These are phyloP conservation scores for Sardina pilchardus DNA, from an alignment of 2,113 vertebrate genomes.

Conservation along the genomic window DNA sequence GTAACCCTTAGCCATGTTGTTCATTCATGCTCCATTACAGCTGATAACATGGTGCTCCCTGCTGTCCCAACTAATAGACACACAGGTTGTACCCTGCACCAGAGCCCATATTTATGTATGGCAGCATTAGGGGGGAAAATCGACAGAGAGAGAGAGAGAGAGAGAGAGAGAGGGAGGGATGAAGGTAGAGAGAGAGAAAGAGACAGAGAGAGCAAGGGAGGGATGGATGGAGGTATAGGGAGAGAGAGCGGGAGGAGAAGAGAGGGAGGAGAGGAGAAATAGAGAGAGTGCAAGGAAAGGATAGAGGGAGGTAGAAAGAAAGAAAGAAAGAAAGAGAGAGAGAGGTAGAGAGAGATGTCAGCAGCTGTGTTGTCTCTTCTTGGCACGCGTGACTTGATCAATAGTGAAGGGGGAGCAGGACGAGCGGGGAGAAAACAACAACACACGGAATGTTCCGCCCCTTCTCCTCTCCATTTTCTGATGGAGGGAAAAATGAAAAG, in stretches of 20 bases:
- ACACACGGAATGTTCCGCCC: conserved; percentile 20
- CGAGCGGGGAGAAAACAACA: conserved; percentile 1
- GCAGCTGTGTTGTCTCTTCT: conserved; percentile 2
- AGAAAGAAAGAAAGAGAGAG: not conserved
- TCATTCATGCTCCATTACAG: not conserved
- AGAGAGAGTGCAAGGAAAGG: conserved; percentile 1
- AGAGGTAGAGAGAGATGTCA: not conserved
- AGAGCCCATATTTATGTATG: not conserved
- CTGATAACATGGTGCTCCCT: not conserved
- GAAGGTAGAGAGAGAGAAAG: not conserved
- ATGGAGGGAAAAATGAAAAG: not conserved
- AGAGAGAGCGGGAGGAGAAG: not conserved
- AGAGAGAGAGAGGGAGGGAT: not conserved
- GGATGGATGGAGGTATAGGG: not conserved
- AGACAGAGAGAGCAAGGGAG: not conserved
- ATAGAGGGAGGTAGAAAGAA: not conserved
- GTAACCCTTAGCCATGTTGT: not conserved
- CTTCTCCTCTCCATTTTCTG: not conserved
- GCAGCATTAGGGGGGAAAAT: not conserved
- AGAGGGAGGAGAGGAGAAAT: not conserved
- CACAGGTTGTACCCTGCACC: not conserved
- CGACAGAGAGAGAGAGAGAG: not conserved
- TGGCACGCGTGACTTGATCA: conserved; percentile 19
- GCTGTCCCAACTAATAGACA: not conserved
- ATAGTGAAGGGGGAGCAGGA: not conserved